Percentiles rank a stretch among this genome's conserved stretches.
Evolutionary conservation across 2,888 invertebrate genomes (phyloP).

Genomic region (Sminthurinus aureus): DNA sequence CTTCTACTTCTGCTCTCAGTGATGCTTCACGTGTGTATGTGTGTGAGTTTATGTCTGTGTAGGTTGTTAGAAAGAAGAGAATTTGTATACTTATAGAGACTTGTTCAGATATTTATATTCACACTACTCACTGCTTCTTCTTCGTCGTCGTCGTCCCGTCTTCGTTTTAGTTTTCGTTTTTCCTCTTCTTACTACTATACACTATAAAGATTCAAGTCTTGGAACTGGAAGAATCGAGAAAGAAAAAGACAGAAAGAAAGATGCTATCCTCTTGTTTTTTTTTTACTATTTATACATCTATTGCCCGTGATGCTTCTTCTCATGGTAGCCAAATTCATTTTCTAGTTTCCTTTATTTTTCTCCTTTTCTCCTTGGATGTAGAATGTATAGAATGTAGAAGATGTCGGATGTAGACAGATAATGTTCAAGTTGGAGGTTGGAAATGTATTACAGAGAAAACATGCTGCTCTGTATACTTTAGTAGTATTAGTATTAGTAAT

Average conservation of each 20-base stretch:
- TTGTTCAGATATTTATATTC: slow-evolving; percentile 32
- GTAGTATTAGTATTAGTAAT: no score
- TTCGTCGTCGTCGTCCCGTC: no score
- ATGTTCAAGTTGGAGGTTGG: no score
- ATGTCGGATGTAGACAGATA: slow-evolving; percentile 1
- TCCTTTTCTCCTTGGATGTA: slow-evolving; percentile 31
- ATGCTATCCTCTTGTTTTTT: slow-evolving; percentile 22
- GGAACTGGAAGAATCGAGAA: slow-evolving; percentile 4
- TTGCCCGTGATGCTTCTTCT: slow-evolving; percentile 43
- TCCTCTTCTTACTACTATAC: no score
- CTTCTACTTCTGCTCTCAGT: not conserved
- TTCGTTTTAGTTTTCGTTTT: no score
- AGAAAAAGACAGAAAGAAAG: not conserved
- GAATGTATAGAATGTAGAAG: slow-evolving; percentile 13
- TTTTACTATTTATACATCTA: slow-evolving; percentile 14
- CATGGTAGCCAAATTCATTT: slow-evolving; percentile 46
- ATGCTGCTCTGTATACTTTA: no score
- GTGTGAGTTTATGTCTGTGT: not conserved
- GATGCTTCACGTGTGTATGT: slow-evolving; percentile 7
- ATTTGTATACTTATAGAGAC: not conserved
- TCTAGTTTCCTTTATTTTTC: slow-evolving; percentile 26
- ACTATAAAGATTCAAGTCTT: no score
- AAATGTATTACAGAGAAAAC: no score
- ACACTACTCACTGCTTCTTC: not conserved
- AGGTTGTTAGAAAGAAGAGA: not conserved